Conservation (phyloP, 2,888 invertebrate species). For the Diaphora mendica region DNA sequence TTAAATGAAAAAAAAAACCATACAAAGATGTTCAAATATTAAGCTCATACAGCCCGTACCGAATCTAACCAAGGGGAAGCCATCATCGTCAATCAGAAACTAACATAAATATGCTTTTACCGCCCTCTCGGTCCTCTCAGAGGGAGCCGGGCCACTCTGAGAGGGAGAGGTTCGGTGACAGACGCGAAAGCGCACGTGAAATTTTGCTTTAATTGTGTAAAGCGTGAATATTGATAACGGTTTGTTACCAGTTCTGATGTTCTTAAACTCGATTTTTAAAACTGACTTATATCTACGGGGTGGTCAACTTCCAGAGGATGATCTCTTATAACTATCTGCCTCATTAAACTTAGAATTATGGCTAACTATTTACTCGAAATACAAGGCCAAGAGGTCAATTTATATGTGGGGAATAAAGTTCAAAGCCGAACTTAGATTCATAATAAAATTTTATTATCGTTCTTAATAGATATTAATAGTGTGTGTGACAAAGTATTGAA, state of each 20-base stretch:
- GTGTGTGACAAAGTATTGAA: no score
- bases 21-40: slow-evolving; percentile 20
- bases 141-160: slow-evolving; percentile 25
- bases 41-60: slow-evolving; percentile 54
- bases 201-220: slow-evolving; percentile 16
- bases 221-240: not conserved
- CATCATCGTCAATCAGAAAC: slow-evolving; percentile 81
- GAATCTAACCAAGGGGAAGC: slow-evolving; percentile 69
- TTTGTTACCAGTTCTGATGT: not conserved
- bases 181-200: slow-evolving; percentile 2
- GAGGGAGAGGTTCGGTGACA: slow-evolving; percentile 12
- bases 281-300: not conserved
- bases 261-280: not conserved
- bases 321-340: no score
- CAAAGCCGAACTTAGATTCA: not conserved
- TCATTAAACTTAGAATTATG: no score
- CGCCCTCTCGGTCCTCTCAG: slow-evolving; percentile 32
- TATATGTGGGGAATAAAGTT: no score
- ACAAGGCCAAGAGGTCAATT: no score
- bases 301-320: no score
- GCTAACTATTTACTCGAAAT: no score
- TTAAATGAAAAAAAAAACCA: no score
- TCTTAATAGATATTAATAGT: not conserved
- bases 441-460: not conserved
- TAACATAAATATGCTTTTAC: slow-evolving; percentile 85